These are phyloP conservation scores for Alectoris magna DNA, from an alignment of 2,797 vertebrate species.

Conservation along the genomic window DNA sequence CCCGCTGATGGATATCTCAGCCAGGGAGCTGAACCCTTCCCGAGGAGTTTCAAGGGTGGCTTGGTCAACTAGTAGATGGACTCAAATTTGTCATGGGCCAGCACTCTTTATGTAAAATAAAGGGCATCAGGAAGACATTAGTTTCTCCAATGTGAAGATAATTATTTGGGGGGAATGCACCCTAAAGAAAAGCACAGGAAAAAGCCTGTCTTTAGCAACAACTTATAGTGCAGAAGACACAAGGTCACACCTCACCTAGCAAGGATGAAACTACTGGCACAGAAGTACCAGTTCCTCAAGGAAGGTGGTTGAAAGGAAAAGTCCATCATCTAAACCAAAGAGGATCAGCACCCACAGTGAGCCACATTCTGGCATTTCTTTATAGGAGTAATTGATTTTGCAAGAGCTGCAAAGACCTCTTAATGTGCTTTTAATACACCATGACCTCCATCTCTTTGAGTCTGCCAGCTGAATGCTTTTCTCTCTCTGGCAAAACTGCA, in stretches of 20 bases:
- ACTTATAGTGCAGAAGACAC: fast-evolving
- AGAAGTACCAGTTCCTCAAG: background rate
- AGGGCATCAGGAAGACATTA: background rate
- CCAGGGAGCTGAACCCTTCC: background rate
- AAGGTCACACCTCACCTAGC: fast-evolving
- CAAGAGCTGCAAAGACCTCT: background rate
- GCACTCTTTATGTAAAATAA: background rate
- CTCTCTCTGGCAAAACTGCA: background rate
- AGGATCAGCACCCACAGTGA: background rate
- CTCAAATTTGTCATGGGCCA: background rate
- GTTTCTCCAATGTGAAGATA: background rate
- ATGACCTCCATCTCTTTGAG: background rate
- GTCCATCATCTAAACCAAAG: fast-evolving
- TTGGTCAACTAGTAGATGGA: background rate
- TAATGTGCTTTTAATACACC: background rate
- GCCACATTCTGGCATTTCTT: background rate
- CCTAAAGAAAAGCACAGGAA: background rate
- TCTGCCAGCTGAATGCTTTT: background rate
- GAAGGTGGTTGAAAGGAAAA: fast-evolving
- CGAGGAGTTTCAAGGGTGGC: background rate
- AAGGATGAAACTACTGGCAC: background rate
- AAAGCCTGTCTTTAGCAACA: background rate
- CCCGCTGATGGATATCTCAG: background rate
- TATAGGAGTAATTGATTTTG: background rate
- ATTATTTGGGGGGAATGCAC: too few relatives aligned